Base-by-base conservation (phyloP, 1,140 invertebrate genomes). In the Ceratina japonica region DNA sequence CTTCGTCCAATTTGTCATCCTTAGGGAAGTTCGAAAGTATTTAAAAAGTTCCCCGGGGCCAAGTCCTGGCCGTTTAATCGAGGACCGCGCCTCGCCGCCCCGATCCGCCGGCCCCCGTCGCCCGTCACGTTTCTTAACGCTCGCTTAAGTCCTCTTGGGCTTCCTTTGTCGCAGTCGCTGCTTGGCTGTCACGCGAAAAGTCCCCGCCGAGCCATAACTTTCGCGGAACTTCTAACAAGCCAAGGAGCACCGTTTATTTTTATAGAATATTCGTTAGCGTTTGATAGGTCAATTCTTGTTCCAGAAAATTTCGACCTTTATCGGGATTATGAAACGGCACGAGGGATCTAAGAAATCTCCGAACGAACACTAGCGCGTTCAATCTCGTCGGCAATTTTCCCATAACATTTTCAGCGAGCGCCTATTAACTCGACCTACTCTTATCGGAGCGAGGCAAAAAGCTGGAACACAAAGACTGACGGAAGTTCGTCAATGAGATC, bases 1-100 rank as follows among this genome's bases (percentile, higher is more conserved):
- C 64, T 76, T 78, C 80, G 75, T 82, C 84, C 83, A 86, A 86
- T 86, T 86, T 86, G 84, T 86, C 84, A 86, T 86, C 75, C 68
- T 76, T 79, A 69, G 80, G 37, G 54, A 77, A 86, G 79, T 86
- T 86, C 27, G 83, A 85, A 86, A 86, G 84, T 86, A 86, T 86
- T 86, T 86, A 86, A 86, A 86, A 86, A 86, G 84, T 86, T 86
- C 31, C n/a, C 72, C 80, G 49, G 44, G 75, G 83, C 83, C 80
- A 81, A 61, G 79, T 71, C 76, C 71, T 72, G 44, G 56, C 75
- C 37, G 75, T 75, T 86, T 86, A 85, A 86, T 86, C 84, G 66
- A 66, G 75, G 49, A 16, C 58, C 62, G 20, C 20, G n/a, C n/a
- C n/a, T 15, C n/a, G 31, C 69, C 49, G 27, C 51, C 75, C n/a